Evolutionary conservation across 2,797 vertebrate species (phyloP), one percentile per base, ranked within the genome.

Genomic region (Tadarida brasiliensis): DNA sequence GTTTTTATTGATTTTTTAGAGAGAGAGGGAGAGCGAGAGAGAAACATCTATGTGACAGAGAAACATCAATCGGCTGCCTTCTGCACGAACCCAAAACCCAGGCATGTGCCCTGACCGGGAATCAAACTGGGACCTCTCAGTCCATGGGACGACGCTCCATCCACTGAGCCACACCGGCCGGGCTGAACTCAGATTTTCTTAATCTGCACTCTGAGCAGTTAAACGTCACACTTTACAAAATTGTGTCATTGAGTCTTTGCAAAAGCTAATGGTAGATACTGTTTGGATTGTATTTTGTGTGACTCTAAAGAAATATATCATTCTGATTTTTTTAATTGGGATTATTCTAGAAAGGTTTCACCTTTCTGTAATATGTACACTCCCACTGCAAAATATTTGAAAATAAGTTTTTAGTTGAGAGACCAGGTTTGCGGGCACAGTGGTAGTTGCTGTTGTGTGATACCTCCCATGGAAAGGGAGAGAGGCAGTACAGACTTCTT

Each of bases 151-250:
- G 39, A 4, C 39, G 39, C 3, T 44, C 39, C 39, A 44, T 44
- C 39, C 39, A 44, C 39, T 44, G 39, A 44, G 39, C 39, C 39
- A 44, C 39, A 44, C 39, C 39, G 39, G 39, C 39, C 7, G 39
- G 39, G 39, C 39, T 44, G 39, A 44, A 83, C 19, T 74, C n/a
- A 67, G 28, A 56, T 84, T 85, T 94, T 95, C 76, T 91, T 82
- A 57, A 90, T 82, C 59, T 22, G 44, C 7, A 59, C 19, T 81
- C 35, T 76, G 70, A 74, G 78, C 17, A 73, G 44, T 71, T 86
- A 88, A 61, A 68, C 65, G 39, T 82, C 70, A 77, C 2, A 47
- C 33, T 86, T 87, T n/a, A 54, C 11, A 9, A 82, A 88, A 74
- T 33, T 86, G 51, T 88, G 30, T 80, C 54, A 39, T 4, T 86